phyloP scores from a whole-genome alignment of 92 coral and sea anemone genomes.

The Virgularia gustaviana region DNA sequence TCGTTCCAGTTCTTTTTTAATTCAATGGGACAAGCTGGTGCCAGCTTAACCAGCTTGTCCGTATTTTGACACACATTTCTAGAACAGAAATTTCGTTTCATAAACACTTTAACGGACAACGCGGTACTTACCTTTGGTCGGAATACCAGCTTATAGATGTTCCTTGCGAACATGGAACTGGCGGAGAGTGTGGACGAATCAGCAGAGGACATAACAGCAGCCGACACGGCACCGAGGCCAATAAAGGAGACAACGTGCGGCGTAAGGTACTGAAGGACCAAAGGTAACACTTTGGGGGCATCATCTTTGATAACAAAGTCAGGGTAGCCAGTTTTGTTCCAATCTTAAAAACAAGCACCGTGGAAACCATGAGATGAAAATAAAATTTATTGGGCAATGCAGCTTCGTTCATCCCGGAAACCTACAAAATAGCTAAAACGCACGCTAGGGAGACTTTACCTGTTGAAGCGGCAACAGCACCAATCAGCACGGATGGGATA shows the following conservation, averaged over 20 bases:
- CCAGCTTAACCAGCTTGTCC: too few species aligned
- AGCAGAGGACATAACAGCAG: slow-evolving; percentile 93
- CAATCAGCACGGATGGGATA: slow-evolving; percentile 75
- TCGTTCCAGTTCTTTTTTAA: too few species aligned
- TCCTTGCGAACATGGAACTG: slow-evolving; percentile 77
- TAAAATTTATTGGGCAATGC: too few species aligned
- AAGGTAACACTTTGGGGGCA: slow-evolving; percentile 63
- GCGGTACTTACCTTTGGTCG: slow-evolving; percentile 72
- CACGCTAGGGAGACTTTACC: too few species aligned
- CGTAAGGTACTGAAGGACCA: slow-evolving; percentile 84
- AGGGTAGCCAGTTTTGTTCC: slow-evolving; percentile 58
- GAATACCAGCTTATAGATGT: slow-evolving; percentile 70
- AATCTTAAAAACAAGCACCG: too few species aligned
- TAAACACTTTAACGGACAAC: too few species aligned
- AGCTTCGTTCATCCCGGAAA: too few species aligned
- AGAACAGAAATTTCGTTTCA: too few species aligned
- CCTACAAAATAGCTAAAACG: too few species aligned
- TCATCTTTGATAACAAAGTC: slow-evolving; percentile 45
- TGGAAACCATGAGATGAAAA: too few species aligned
- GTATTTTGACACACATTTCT: too few species aligned
- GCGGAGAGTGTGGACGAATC: slow-evolving; percentile 87
- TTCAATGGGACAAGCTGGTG: too few species aligned
- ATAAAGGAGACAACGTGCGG: slow-evolving; percentile 78
- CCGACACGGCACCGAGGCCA: slow-evolving; percentile 93
- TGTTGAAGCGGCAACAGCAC: slow-evolving; percentile 75